phyloP scores from a whole-genome alignment of 53 echinoderm and acorn worm species.

The Stichopus horrens region DNA sequence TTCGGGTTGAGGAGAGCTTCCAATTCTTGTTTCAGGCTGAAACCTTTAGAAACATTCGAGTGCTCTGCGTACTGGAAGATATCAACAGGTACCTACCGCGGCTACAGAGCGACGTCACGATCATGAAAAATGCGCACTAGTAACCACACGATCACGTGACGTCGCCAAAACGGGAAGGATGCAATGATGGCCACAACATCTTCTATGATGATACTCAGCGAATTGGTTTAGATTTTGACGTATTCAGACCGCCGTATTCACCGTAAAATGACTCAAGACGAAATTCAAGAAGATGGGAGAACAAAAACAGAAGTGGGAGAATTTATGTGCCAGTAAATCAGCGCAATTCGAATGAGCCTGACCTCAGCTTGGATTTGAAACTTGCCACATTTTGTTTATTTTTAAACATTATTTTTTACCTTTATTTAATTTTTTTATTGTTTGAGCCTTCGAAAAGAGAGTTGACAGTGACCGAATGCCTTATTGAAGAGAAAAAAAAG shows the following conservation, averaged over 20 bases:
- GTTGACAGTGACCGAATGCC: background rate
- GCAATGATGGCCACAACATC: background rate
- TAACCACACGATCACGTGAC: background rate
- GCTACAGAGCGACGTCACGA: background rate
- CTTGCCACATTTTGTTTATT: background rate
- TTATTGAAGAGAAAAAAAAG: background rate
- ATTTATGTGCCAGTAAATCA: background rate
- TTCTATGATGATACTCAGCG: background rate
- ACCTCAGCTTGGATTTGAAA: background rate
- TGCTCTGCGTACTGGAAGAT: conserved; percentile 34
- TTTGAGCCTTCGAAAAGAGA: background rate
- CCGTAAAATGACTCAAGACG: background rate
- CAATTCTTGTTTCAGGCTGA: background rate
- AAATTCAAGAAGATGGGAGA: background rate
- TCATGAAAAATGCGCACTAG: background rate
- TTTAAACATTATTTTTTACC: background rate
- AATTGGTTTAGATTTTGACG: conserved; percentile 10
- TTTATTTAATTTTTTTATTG: background rate
- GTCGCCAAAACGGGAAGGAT: conserved; percentile 29
- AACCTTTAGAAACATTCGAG: conserved; percentile 31
- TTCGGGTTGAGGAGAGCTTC: background rate
- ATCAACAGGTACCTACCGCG: conserved; percentile 19
- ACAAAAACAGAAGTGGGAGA: background rate
- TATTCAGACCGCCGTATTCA: background rate
- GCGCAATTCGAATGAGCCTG: conserved; percentile 1